Base-by-base conservation (phyloP, 2,797 vertebrate species). In the Smutsia gigantea region DNA sequence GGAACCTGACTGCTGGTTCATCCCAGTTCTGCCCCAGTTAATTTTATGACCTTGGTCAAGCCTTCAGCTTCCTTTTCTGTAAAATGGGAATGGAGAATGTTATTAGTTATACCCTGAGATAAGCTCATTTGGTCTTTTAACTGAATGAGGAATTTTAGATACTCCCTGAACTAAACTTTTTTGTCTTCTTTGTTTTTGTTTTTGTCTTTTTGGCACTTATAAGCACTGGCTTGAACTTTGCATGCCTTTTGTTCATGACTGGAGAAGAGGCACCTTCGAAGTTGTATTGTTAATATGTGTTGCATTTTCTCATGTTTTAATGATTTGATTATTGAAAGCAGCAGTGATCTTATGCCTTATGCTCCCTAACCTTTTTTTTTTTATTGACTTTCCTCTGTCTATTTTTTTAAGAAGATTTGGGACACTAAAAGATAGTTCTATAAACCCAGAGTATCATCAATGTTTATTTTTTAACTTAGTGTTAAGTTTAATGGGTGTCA, bases 401-500 rank as follows among this genome's bases (percentile, higher is more conserved):
- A 18, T 68, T 82, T 72, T 64, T 27, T 61, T 49, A 74, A 66
- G 25, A 4, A 23, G 31, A 14, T 55, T 57, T 75, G 17, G 11
- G 19, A 39, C 6, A 69, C 42, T 74, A 74, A 46, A 88, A 74
- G n/a, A n/a, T 63, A 90, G 37, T 87, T 87, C 37, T 64, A 14
- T 75, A 46, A 87, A 64, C 57, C 39, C 9, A 51, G 37, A 87
- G 7, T 89, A 37, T 86, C 27, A 71, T 71, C 85, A 71, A 37
- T 64, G 15, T 91, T 93, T 81, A 86, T 59, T 86, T 90, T 23
- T 94, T 53, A 94, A 10, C 63, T 92, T 95, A 85, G 18, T 49
- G 27, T 75, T 94, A 9, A 57, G 15, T 91, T 91, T 68, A 78
- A 46, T 74, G 9, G 92, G 31, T 74, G 19, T 90, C 51, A 27